Percentiles rank a stretch among this genome's conserved stretches.
These are phyloP conservation scores for Ariolimax columbianus DNA, from an alignment of 2,888 invertebrate species.

Conservation along the genomic window DNA sequence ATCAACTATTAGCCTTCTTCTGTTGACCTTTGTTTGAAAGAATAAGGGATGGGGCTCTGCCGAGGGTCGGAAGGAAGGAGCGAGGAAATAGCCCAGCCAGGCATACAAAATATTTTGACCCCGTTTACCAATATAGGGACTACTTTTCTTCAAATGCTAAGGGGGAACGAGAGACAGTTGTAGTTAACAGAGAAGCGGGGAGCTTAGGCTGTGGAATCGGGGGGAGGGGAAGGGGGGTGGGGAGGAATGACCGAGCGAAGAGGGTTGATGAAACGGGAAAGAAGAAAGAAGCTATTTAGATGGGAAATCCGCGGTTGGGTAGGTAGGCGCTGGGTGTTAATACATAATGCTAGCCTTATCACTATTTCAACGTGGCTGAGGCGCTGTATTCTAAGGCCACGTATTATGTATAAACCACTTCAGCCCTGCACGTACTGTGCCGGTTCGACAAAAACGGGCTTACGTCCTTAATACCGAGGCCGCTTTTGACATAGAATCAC, in stretches of 20 bases:
- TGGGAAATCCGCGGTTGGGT: background rate
- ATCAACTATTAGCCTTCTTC: constrained; percentile 49
- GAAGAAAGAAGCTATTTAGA: background rate
- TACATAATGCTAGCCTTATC: constrained; percentile 39
- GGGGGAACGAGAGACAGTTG: constrained; percentile 40
- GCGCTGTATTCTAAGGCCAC: background rate
- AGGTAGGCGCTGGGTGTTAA: background rate
- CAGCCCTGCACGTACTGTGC: no score
- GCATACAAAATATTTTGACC: constrained; percentile 46
- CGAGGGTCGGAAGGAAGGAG: constrained; percentile 48
- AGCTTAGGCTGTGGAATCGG: no score
- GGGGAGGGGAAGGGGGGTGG: background rate
- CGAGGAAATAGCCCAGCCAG: constrained; percentile 41
- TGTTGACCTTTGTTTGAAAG: constrained; percentile 48
- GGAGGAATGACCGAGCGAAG: background rate
- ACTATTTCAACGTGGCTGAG: background rate
- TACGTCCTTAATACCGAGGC: background rate
- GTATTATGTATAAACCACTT: constrained; percentile 26
- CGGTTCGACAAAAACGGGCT: background rate
- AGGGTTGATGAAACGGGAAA: background rate
- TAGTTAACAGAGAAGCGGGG: constrained; percentile 11
- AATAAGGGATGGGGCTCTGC: constrained; percentile 44
- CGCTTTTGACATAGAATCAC: background rate
- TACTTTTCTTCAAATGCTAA: constrained; percentile 39
- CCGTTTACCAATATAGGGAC: constrained; percentile 46